phyloP scores from a whole-genome alignment of 1,140 invertebrate species.

The Apis dorsata region DNA sequence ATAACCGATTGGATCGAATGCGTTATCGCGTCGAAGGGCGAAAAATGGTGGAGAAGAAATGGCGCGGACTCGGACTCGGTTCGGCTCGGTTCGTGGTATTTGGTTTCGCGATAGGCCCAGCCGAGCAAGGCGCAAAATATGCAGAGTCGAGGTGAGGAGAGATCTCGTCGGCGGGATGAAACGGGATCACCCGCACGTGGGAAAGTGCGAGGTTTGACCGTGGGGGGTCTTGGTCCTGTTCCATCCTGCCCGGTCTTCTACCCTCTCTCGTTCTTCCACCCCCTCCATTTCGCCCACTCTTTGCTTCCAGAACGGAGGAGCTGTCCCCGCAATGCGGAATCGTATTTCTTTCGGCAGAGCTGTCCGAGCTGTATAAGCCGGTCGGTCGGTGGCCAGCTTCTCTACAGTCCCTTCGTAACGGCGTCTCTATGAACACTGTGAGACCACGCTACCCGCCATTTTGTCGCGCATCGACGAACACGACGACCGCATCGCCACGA shows the following conservation, averaged over 20 bases:
- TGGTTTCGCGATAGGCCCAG: slow-evolving; percentile 21
- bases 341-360: slow-evolving; percentile 74
- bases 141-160: slow-evolving; percentile 72
- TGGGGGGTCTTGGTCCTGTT: slow-evolving; percentile 75
- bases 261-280: slow-evolving; percentile 64
- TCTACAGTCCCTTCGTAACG: slow-evolving; percentile 59
- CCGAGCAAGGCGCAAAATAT: slow-evolving; percentile 62
- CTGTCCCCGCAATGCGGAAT: slow-evolving; percentile 71
- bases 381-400: slow-evolving; percentile 61
- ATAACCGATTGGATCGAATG: too few species aligned
- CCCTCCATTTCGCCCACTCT: slow-evolving; percentile 59
- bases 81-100: slow-evolving; percentile 37
- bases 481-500: too few species aligned
- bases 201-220: slow-evolving; percentile 78
- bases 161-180: slow-evolving; percentile 76
- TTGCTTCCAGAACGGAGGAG: slow-evolving; percentile 60
- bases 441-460: slow-evolving; percentile 42
- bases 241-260: slow-evolving; percentile 67
- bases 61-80: neutral
- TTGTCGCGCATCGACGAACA: slow-evolving; percentile 45
- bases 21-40: neutral
- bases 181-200: slow-evolving; percentile 80
- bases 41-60: neutral
- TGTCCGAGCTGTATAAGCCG: slow-evolving; percentile 60
- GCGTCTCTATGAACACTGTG: slow-evolving; percentile 25